Base-by-base conservation (phyloP, 2,888 invertebrate species). In the Hydraecia micacea region DNA sequence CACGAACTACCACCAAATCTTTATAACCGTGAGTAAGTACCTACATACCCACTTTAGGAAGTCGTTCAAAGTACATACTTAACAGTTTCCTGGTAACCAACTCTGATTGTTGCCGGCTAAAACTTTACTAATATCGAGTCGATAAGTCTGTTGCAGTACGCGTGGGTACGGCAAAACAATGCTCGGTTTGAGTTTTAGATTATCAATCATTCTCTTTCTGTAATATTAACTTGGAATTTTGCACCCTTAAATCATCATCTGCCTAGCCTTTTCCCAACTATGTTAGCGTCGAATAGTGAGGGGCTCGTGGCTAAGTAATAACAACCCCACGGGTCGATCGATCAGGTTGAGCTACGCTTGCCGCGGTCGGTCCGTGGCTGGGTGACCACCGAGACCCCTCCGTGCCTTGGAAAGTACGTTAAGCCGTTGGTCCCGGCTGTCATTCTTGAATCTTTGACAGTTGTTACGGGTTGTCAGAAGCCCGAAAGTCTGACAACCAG, bases 71-170 rank as follows among this genome's bases (percentile, higher is more conserved):
- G 67, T 73, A 8, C 55, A 21, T 42, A 42, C 42, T 0, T 73
- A 39, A 62, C 52, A 55, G 32, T 80, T 80, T 55, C 18, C n/a
- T 36, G 11, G 62, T 42, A 49, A 55, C 21, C 7, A 58, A 84
- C 28, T 84, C 67, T 49, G 62, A 21, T 71, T 72, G 62, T 73
- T 79, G 62, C 55, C 28, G 2, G 25, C 36, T 49, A 28, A 70
- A 82, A 84, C 85, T 82, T 84, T 79, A 15, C 58, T 67, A 84
- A 84, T 82, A 84, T 71, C 32, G 67, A 25, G 42, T 21, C 70
- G 55, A 42, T 74, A 49, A 75, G 60, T 46, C 62, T 18, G 36
- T 52, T 79, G 36, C 49, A 65, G 11, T 36, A 55, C n/a, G 25
- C 25, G 49, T 68, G 68, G 25, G 52, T 39, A n/a, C 6, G 15